Evolutionary conservation across 2,797 vertebrate species (phyloP), one percentile per base, ranked within the genome.

Genomic region (Hippocampus kuda): DNA sequence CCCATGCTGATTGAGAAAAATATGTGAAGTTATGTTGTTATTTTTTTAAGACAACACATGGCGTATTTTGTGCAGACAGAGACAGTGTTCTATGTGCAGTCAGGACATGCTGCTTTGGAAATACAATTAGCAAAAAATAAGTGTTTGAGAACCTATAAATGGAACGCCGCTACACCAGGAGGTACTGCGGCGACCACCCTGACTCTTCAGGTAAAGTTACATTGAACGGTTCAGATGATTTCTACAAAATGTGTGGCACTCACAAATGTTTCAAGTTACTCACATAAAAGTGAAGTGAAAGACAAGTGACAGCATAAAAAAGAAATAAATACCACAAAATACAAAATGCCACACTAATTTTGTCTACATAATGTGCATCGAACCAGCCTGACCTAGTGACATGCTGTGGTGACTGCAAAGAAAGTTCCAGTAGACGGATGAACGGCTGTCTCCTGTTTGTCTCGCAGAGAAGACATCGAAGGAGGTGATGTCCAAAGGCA

Each of bases 401-500:
- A 60, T 34, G 27, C 16, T 26, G 26, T 59, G 56, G 26, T 26
- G 56, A 59, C 26, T 27, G 26, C 13, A 30, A 26, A 59, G 56
- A 15, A 59, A 59, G 30, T 60, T 18, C 8, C 27, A 62, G 16
- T 38, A 44, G 10, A 44, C n/a, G 41, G 1, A 44, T 24, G 5
- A 46, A 12, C 11, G 7, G n/a, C 62, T 38, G 60, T 62, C 60
- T 15, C 10, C 49, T 67, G 12, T 83, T 66, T 91, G 20, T 74
- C 60, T 92, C 91, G 56, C 88, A 98, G 97, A 99, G 89, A 99
- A 95, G 90, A 95, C 91, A n/a, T 93, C 88, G 75, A 97, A 94
- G 82, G 97, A 99, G 84, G 92, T 99, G 80, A 95, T 94, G 87
- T 92, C 95, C 73, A 98, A 97, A 89, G 94, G 95, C 71, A 97